Evolutionary conservation across 1,140 invertebrate genomes (phyloP).

Genomic region (Lucilia cuprina): DNA sequence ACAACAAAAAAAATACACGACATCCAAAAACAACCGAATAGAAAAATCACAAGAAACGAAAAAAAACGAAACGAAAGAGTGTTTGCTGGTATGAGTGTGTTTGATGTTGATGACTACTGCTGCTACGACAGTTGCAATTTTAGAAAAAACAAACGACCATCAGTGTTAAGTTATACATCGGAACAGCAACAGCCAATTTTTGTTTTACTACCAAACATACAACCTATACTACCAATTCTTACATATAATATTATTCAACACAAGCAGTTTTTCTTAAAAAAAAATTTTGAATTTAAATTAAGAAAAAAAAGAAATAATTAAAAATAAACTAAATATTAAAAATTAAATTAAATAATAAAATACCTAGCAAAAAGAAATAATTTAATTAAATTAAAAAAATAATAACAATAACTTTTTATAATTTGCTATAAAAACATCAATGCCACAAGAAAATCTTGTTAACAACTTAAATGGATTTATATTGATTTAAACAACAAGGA

Average conservation of each 20-base stretch:
- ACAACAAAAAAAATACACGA: not conserved
- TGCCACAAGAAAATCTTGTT: no score
- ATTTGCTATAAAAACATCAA: not conserved
- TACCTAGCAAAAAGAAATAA: not conserved
- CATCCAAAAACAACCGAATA: conserved; percentile 5
- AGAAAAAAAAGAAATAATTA: not conserved
- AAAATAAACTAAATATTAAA: conserved; percentile 6
- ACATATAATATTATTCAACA: not conserved
- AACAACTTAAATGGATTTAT: not conserved
- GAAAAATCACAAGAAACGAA: conserved; percentile 7
- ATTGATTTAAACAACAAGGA: not conserved
- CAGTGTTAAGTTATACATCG: conserved; percentile 46
- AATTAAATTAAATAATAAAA: not conserved
- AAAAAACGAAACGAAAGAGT: not conserved
- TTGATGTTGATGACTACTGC: not conserved
- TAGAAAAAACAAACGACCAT: conserved; percentile 38
- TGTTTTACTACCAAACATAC: not conserved
- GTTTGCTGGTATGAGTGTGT: not conserved
- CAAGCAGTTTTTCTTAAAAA: not conserved
- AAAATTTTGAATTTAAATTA: no score
- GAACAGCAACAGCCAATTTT: conserved; percentile 40
- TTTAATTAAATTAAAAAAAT: not conserved
- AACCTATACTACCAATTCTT: not conserved
- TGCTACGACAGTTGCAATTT: conserved; percentile 38
- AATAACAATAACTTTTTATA: not conserved